phyloP scores from a whole-genome alignment of 2,888 invertebrate species.

The Ecdyonurus torrentis region DNA sequence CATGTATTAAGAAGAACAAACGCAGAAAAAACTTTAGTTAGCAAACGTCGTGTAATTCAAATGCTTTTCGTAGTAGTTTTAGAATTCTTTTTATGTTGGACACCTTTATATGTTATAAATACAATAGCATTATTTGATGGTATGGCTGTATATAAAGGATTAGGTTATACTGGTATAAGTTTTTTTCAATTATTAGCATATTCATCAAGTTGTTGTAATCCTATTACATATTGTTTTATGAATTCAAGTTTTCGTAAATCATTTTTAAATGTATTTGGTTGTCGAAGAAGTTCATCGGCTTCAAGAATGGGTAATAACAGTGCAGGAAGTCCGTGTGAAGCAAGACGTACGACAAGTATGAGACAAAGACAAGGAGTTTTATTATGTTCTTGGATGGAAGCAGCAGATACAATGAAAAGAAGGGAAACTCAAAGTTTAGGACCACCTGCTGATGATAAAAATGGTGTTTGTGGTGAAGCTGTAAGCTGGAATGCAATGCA shows the following conservation, averaged over 20 bases:
- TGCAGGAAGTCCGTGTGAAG: not conserved
- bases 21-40: slow-evolving; percentile 27
- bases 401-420: not conserved
- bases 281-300: slow-evolving; percentile 17
- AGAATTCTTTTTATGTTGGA: slow-evolving; percentile 57
- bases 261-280: slow-evolving; percentile 39
- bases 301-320: not conserved
- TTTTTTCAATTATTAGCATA: slow-evolving; percentile 40
- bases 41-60: slow-evolving; percentile 34
- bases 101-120: slow-evolving; percentile 41
- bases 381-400: slow-evolving; percentile 2
- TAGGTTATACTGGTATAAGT: slow-evolving; percentile 33
- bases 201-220: slow-evolving; percentile 44
- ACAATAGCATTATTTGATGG: slow-evolving; percentile 36
- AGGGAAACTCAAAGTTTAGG: not conserved
- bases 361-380: not conserved
- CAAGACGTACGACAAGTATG: not conserved
- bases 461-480: not conserved
- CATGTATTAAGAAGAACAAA: slow-evolving; percentile 24
- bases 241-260: slow-evolving; percentile 45
- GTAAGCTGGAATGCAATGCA: not conserved
- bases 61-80: slow-evolving; percentile 50
- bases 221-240: slow-evolving; percentile 53
- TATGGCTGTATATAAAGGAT: slow-evolving; percentile 29
- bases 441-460: not conserved